These are phyloP conservation scores for Drosophila aff. DNA, from an alignment of 1,140 invertebrate genomes.

Conservation along the genomic window DNA sequence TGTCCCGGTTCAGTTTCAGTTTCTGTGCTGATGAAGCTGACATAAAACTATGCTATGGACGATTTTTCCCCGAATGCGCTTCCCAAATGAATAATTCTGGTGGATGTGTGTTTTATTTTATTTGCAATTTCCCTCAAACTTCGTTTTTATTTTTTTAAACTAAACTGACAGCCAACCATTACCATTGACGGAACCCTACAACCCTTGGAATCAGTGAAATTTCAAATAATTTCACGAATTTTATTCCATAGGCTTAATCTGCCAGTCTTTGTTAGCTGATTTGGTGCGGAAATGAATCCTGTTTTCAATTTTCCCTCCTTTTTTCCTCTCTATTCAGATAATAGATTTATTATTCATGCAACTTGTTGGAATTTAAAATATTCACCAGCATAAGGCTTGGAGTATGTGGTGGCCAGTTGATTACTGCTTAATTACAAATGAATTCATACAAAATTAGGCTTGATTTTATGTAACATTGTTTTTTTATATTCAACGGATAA, in stretches of 20 bases:
- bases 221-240: slow-evolving; percentile 74
- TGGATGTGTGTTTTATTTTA: slow-evolving; percentile 43
- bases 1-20: slow-evolving; percentile 45
- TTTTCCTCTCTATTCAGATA: slow-evolving; percentile 6
- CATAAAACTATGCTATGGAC: slow-evolving; percentile 76
- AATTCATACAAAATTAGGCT: slow-evolving; percentile 4
- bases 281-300: slow-evolving; percentile 57
- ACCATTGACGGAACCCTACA: slow-evolving; percentile 14
- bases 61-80: slow-evolving; percentile 60
- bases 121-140: slow-evolving; percentile 12
- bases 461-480: background rate
- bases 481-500: background rate
- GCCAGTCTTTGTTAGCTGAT: slow-evolving; percentile 34
- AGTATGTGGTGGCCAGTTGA: slow-evolving; percentile 30
- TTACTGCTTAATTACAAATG: slow-evolving; percentile 48
- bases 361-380: slow-evolving; percentile 5
- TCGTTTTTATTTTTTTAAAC: slow-evolving; percentile 43
- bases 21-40: slow-evolving; percentile 66
- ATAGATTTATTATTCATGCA: slow-evolving; percentile 27
- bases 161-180: slow-evolving; percentile 52
- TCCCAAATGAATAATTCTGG: slow-evolving; percentile 53
- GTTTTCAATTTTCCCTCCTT: slow-evolving; percentile 9
- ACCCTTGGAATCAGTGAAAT: slow-evolving; percentile 49
- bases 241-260: slow-evolving; percentile 49
- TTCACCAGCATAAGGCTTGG: background rate